Evolutionary conservation across 2,113 vertebrate genomes (phyloP), one percentile per base, ranked within the genome.

Genomic region (Eclectus roratus): DNA sequence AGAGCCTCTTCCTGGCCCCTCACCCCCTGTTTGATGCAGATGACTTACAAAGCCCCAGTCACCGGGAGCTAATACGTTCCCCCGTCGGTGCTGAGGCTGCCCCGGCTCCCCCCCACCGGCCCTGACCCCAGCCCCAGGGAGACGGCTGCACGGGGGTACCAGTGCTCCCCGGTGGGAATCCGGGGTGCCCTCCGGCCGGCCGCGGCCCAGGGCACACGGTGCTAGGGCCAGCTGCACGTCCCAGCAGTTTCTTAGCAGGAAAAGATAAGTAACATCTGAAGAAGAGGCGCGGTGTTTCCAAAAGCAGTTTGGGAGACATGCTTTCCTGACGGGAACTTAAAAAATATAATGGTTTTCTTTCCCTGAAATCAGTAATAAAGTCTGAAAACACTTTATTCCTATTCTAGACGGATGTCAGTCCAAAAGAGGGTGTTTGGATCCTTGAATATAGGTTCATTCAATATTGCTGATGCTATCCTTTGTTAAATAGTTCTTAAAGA

Each of bases 261-360:
- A 96, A 96, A 96, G 96, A 94, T 83, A 96, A 96, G 92, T 81
- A 55, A 94, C 86, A 85, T 79, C 93, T 94, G 91, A 97, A 88
- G 74, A 81, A 95, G 88, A 95, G 39, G 80, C 44, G 47, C 61
- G 1, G 60, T 39, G 79, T 52, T 89, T 79, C 73, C 81, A 72
- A 77, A 89, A 43, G 53, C 58, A 7, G 21, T 65, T 76, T 65
- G 49, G 41, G 70, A 92, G 37, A 44, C 28, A 15, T 23, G 28
- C 9, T 92, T 90, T 88, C 68, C 76, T 86, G 64, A 24, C 41
- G 63, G n/a, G 41, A 44, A 18, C 28, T 83, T 95, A 46, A 43
- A 90, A 95, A 88, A 52, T 52, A 73, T 15, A 11, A 5, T 11
- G 39, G 13, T 12, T 92, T 92, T 41, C 64, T 71, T 91, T 81